A percentile compares a stretch with the other conserved stretches of the same genome.
Conservation (phyloP, 2,113 vertebrate genomes). For the Corynorhinus townsendii region DNA sequence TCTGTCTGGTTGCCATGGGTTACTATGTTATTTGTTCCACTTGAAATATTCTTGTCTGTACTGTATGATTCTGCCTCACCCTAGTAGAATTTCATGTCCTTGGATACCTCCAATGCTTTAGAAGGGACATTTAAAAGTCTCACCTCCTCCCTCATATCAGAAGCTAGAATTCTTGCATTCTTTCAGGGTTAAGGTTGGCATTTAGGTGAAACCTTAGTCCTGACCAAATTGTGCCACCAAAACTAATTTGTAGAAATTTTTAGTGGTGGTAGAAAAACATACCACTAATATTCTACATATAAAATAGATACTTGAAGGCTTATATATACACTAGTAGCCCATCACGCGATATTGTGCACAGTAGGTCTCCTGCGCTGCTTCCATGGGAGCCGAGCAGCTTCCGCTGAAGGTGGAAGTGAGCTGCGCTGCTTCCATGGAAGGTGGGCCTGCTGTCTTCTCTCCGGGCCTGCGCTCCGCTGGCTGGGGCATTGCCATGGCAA, state of each 20-base stretch:
- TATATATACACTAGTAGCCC: not conserved
- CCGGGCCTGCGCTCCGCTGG: too few relatives aligned
- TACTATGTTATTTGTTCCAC: not conserved
- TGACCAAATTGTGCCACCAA: not conserved
- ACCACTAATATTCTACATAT: not conserved
- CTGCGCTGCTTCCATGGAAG: too few relatives aligned
- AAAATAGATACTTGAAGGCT: not conserved
- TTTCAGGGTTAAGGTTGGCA: not conserved
- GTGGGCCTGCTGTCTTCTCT: too few relatives aligned
- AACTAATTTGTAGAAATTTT: not conserved
- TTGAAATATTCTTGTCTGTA: not conserved
- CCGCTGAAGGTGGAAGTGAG: too few relatives aligned
- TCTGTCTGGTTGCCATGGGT: not conserved
- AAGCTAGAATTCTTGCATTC: not conserved
- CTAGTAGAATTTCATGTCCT: not conserved
- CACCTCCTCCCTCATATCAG: accelerated
- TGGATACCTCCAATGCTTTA: not conserved
- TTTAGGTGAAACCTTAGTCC: not conserved
- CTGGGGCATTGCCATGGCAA: too few relatives aligned
- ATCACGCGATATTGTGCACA: too few relatives aligned
- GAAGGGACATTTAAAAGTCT: not conserved
- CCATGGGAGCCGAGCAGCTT: too few relatives aligned
- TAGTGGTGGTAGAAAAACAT: not conserved
- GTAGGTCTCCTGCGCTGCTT: too few relatives aligned
- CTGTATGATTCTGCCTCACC: not conserved